Evolutionary conservation across 2,113 vertebrate species (phyloP).

Genomic region (Hippocampus comes): DNA sequence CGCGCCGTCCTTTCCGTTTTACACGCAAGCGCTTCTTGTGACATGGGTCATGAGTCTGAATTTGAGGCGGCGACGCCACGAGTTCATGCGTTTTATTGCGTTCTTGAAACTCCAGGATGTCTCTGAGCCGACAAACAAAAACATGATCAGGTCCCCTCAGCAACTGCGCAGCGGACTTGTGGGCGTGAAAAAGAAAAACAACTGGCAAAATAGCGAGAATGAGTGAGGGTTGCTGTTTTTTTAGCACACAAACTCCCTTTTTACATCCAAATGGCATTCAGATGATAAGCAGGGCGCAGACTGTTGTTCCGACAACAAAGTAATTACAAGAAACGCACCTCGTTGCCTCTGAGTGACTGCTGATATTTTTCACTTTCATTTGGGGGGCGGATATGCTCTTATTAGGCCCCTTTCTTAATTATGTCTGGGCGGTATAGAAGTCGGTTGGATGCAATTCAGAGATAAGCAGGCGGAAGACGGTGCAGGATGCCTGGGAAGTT

Average conservation of each 20-base stretch:
- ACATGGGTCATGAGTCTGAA: conserved; percentile 38
- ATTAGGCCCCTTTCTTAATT: conserved; percentile 22
- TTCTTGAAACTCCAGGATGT: conserved; percentile 19
- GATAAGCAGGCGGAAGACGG: background rate
- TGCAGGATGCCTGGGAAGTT: background rate
- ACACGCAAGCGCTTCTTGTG: conserved; percentile 30
- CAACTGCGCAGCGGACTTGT: conserved; percentile 12
- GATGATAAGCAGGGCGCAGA: conserved; percentile 46
- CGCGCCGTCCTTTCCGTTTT: conserved; percentile 9
- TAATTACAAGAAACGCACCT: conserved; percentile 50
- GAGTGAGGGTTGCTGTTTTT: conserved; percentile 14
- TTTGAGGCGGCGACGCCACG: conserved; percentile 20
- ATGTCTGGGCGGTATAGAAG: background rate
- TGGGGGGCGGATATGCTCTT: conserved; percentile 23
- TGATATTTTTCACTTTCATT: conserved; percentile 49
- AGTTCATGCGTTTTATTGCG: conserved; percentile 18
- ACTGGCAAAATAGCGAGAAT: conserved; percentile 15
- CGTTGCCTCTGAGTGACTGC: conserved; percentile 46
- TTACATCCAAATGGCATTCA: conserved; percentile 56
- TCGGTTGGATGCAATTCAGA: background rate
- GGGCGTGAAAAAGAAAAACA: conserved; percentile 10
- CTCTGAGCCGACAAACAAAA: conserved; percentile 24
- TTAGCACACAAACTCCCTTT: conserved; percentile 24
- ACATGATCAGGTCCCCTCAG: conserved; percentile 13
- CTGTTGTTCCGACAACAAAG: conserved; percentile 53